These are phyloP conservation scores for Lypha dubia DNA, from an alignment of 2,888 invertebrate species.

Conservation along the genomic window DNA sequence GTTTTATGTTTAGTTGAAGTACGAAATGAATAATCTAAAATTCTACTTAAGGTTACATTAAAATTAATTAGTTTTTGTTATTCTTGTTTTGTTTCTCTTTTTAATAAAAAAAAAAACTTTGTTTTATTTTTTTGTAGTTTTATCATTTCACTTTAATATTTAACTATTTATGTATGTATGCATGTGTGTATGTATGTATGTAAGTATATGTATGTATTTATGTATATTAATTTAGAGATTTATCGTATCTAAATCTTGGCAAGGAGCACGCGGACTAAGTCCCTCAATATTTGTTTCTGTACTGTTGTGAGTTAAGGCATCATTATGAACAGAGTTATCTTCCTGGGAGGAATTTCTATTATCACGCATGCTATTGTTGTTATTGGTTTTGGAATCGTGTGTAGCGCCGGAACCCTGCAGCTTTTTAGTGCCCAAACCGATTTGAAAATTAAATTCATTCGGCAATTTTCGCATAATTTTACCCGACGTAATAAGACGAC, in stretches of 20 bases:
- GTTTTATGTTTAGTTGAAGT: constrained; percentile 30
- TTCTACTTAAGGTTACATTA: constrained; percentile 43
- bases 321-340: constrained; percentile 69
- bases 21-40: constrained; percentile 54
- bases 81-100: constrained; percentile 16
- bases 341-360: constrained; percentile 79
- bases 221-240: constrained; percentile 85
- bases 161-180: not conserved
- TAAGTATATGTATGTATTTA: no score
- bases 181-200: not conserved
- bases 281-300: constrained; percentile 76
- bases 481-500: constrained; percentile 97
- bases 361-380: constrained; percentile 75
- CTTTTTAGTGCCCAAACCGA: constrained; percentile 84
- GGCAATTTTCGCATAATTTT: constrained; percentile 96
- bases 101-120: constrained; percentile 51
- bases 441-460: constrained; percentile 90
- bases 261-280: constrained; percentile 86
- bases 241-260: constrained; percentile 89
- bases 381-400: constrained; percentile 73
- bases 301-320: constrained; percentile 65
- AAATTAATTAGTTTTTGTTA: constrained; percentile 42
- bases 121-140: constrained; percentile 54
- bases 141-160: constrained; percentile 46
- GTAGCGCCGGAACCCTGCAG: constrained; percentile 74